These are phyloP conservation scores for Amblyopsis hoosieri DNA, from an alignment of 2,797 vertebrate species.

Conservation along the genomic window DNA sequence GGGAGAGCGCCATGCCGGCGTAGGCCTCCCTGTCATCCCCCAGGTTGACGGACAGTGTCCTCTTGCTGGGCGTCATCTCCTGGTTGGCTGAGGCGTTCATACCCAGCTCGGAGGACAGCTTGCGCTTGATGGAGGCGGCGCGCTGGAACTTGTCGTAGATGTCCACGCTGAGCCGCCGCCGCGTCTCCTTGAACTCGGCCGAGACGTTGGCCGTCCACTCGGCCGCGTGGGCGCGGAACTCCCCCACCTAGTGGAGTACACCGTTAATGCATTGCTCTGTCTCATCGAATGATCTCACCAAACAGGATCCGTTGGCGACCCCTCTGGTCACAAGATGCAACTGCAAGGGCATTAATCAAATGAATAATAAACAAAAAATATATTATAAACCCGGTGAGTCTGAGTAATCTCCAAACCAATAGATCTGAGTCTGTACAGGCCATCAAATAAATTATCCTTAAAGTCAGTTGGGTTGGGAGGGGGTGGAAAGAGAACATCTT, in stretches of 20 bases:
- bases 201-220: conserved; percentile 99
- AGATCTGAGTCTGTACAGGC: too few species aligned
- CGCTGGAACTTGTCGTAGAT: conserved; percentile 98
- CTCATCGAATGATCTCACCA: too few species aligned
- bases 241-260: conserved; percentile 84
- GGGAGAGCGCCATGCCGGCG: conserved; percentile 81
- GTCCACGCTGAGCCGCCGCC: conserved; percentile 93
- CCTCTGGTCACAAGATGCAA: too few species aligned
- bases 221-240: conserved; percentile 94
- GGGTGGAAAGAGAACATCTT: too few species aligned
- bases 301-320: too few species aligned
- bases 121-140: conserved; percentile 95
- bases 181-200: conserved; percentile 96
- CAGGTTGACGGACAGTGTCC: conserved; percentile 90
- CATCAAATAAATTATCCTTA: too few species aligned
- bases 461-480: too few species aligned
- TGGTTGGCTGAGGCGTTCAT: conserved; percentile 79
- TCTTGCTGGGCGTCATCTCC: conserved; percentile 91
- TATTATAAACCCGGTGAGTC: too few species aligned
- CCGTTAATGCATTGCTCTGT: too few species aligned
- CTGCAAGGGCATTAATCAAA: too few species aligned
- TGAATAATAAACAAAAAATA: too few species aligned
- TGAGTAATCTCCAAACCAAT: too few species aligned
- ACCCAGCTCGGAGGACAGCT: conserved; percentile 91
- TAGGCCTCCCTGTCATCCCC: conserved; percentile 87